phyloP scores from a whole-genome alignment of 2,113 vertebrate genomes.

The Lampris megalopsis region DNA sequence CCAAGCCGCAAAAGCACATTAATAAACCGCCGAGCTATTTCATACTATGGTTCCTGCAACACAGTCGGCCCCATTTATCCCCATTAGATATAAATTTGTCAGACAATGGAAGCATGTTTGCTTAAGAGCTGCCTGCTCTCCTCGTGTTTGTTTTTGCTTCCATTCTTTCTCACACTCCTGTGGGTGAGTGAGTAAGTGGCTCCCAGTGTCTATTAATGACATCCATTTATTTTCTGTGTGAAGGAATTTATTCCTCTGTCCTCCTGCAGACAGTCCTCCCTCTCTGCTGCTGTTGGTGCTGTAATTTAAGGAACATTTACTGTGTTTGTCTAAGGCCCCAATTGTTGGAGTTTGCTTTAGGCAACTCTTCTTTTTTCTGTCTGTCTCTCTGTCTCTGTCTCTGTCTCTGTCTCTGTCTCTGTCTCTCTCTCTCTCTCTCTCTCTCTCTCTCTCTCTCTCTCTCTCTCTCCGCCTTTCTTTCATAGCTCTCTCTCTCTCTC shows the following conservation, averaged over 20 bases:
- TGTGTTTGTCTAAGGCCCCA: constrained; percentile 73
- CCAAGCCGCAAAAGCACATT: constrained; percentile 50
- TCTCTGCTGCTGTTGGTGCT: constrained; percentile 51
- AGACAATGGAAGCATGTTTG: constrained; percentile 66
- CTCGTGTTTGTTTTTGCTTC: constrained; percentile 15
- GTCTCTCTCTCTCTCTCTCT: constrained; percentile 30
- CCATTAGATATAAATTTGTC: constrained; percentile 69
- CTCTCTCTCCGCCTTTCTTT: not conserved
- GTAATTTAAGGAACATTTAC: constrained; percentile 73
- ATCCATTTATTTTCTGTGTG: constrained; percentile 69
- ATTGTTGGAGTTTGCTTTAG: constrained; percentile 58
- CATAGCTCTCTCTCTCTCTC: not conserved
- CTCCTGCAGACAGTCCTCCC: constrained; percentile 52
- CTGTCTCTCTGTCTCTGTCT: not conserved
- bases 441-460: constrained; percentile 27
- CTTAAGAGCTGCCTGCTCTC: constrained; percentile 34
- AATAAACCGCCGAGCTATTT: constrained; percentile 57
- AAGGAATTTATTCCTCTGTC: constrained; percentile 63
- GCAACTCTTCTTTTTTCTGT: constrained; percentile 23
- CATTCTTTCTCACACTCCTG: constrained; percentile 2
- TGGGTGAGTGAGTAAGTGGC: constrained; percentile 51
- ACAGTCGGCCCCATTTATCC: constrained; percentile 58
- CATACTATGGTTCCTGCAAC: constrained; percentile 31
- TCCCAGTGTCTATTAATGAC: constrained; percentile 66
- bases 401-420: not conserved